Percentiles rank a stretch among this genome's conserved stretches.
These are phyloP conservation scores for Acanthoscelides obtectus DNA, from an alignment of 2,888 invertebrate genomes.

Conservation along the genomic window DNA sequence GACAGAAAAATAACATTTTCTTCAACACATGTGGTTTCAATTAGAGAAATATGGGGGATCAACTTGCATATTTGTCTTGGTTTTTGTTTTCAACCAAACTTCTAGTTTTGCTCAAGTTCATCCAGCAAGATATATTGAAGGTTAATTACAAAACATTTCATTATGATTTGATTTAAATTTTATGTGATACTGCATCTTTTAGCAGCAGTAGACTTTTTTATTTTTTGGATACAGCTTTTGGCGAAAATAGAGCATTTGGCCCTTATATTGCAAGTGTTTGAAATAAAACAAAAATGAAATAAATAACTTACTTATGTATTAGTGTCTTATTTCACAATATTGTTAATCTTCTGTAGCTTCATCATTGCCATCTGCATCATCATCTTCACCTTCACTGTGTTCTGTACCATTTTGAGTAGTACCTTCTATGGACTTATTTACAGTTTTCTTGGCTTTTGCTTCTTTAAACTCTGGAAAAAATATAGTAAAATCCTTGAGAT, in stretches of 20 bases:
- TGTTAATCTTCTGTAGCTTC: constrained; percentile 22
- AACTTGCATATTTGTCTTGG: no score
- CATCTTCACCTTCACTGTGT: constrained; percentile 23
- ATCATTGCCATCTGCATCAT: constrained; percentile 15
- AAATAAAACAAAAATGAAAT: constrained; percentile 11
- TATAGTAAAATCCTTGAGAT: neutral
- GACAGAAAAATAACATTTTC: no score
- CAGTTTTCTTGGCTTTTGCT: constrained; percentile 28
- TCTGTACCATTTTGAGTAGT: constrained; percentile 28
- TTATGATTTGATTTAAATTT: no score
- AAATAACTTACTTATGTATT: constrained; percentile 8
- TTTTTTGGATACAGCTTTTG: neutral
- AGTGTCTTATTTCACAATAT: neutral
- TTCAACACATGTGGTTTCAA: no score
- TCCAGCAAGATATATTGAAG: no score
- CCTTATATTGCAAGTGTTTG: constrained; percentile 1
- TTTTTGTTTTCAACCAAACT: no score
- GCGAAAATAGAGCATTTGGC: neutral
- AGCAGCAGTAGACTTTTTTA: no score
- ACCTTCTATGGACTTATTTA: constrained; percentile 23
- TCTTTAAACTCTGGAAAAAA: constrained; percentile 31
- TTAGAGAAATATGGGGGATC: no score
- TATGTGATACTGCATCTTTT: no score
- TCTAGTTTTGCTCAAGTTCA: no score
- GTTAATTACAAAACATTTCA: no score